Base-by-base conservation (phyloP, 2,797 vertebrate species). In the Halcyon smyrnensis region DNA sequence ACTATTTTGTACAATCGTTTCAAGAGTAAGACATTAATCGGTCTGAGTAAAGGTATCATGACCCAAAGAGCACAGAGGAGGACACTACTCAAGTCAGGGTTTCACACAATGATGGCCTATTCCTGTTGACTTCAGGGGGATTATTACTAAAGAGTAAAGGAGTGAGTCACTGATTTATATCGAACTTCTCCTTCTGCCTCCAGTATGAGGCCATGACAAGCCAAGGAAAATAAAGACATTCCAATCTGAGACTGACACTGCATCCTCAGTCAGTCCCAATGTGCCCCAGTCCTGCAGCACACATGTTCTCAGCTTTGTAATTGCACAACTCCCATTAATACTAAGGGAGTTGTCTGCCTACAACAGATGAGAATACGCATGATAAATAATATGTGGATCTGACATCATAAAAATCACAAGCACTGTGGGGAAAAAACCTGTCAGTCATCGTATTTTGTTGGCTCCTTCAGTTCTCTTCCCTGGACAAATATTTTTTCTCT, bases 161-260 rank as follows among this genome's bases (percentile, higher is more conserved):
- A 96, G 65, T 84, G 90, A 96, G 93, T 94, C 90, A 95, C 86
- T 97, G 96, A 97, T 97, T 96, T 95, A 93, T 96, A 97, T 97
- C 97, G 97, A 96, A 80, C 94, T 96, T 93, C 91, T 85, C 74
- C 68, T 97, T 90, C 96, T 97, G 95, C 88, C 93, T 98, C 89
- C 96, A 97, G 90, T 92, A 84, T 43, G 79, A 97, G 76, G 67
- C 74, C 8, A 4, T 74, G 73, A 76, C 67, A 96, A 95, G 97
- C 97, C 97, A 98, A 98, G 53, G 92, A 96, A 98, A 98, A 97
- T 95, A 98, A 97, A 97, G 96, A 95, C 96, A 98, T 97, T 98
- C 97, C 96, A 95, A 94, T 93, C 93, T 0, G 24, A 96, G 93
- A 89, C 97, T 97, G 94, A 97, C 96, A 90, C 51, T 88, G 95